phyloP scores from a whole-genome alignment of 2,797 vertebrate genomes.

The Sebastiscus tertius region DNA sequence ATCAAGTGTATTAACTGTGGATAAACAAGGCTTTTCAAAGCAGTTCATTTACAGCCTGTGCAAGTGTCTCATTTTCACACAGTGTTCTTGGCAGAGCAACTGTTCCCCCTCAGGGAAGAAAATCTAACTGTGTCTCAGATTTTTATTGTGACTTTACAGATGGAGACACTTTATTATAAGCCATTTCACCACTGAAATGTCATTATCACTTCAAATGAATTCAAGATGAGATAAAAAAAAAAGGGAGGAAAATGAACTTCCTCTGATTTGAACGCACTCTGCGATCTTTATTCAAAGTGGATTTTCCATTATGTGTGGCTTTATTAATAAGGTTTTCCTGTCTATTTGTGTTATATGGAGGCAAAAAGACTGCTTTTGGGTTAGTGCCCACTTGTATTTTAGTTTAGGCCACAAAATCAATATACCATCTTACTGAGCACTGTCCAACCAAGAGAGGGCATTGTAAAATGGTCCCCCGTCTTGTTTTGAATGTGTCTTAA shows the following conservation, averaged over 20 bases:
- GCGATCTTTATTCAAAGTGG: conserved; percentile 30
- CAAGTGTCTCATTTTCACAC: conserved; percentile 54
- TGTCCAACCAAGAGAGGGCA: conserved; percentile 27
- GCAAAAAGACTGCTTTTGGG: conserved; percentile 17
- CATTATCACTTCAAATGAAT: conserved; percentile 59
- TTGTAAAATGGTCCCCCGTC: background rate
- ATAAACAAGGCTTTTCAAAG: conserved; percentile 52
- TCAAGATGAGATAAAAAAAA: background rate
- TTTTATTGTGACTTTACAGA: conserved; percentile 70
- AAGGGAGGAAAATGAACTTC: conserved; percentile 7
- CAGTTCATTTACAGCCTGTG: conserved; percentile 59
- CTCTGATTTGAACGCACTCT: conserved; percentile 27
- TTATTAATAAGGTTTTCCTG: conserved; percentile 31
- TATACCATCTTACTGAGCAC: conserved; percentile 29
- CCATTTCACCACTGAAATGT: conserved; percentile 52
- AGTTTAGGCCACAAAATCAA: conserved; percentile 42
- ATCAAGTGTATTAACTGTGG: conserved; percentile 34
- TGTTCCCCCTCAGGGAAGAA: conserved; percentile 47
- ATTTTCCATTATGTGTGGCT: conserved; percentile 43
- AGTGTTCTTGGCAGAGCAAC: conserved; percentile 53
- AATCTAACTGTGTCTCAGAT: conserved; percentile 42
- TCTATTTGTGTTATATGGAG: background rate
- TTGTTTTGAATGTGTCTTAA: conserved; percentile 31
- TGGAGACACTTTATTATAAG: conserved; percentile 61
- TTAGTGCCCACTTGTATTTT: conserved; percentile 24